These are phyloP conservation scores for Capra hircus DNA, from an alignment of 2,113 vertebrate genomes.

Conservation along the genomic window DNA sequence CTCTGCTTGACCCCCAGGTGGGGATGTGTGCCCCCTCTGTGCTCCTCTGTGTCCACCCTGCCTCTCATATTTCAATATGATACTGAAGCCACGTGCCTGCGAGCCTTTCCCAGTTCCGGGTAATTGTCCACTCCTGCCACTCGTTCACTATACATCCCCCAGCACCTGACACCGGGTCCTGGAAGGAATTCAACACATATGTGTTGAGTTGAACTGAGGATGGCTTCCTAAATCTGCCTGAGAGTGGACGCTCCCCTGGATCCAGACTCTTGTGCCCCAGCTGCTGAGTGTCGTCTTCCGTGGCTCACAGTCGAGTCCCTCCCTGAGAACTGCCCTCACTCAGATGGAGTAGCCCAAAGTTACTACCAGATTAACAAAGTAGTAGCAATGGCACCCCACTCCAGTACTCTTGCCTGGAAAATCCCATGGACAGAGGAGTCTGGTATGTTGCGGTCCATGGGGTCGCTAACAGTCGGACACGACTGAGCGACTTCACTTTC, in stretches of 20 bases:
- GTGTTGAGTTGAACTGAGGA: background rate
- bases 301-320: background rate
- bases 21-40: too few relatives aligned
- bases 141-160: background rate
- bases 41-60: background rate
- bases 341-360: background rate
- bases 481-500: too few relatives aligned
- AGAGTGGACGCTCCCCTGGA: background rate
- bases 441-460: too few relatives aligned
- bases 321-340: background rate
- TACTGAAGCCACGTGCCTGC: background rate
- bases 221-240: too few relatives aligned
- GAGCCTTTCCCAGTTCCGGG: background rate
- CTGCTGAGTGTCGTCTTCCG: background rate
- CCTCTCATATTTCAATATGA: background rate
- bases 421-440: too few relatives aligned
- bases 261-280: background rate
- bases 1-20: background rate
- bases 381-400: background rate
- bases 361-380: background rate
- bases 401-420: too few relatives aligned
- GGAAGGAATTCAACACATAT: background rate
- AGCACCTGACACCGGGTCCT: background rate
- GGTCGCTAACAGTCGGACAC: too few relatives aligned
- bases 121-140: background rate